Base-by-base conservation (phyloP, 2,113 vertebrate genomes). In the Conger conger region DNA sequence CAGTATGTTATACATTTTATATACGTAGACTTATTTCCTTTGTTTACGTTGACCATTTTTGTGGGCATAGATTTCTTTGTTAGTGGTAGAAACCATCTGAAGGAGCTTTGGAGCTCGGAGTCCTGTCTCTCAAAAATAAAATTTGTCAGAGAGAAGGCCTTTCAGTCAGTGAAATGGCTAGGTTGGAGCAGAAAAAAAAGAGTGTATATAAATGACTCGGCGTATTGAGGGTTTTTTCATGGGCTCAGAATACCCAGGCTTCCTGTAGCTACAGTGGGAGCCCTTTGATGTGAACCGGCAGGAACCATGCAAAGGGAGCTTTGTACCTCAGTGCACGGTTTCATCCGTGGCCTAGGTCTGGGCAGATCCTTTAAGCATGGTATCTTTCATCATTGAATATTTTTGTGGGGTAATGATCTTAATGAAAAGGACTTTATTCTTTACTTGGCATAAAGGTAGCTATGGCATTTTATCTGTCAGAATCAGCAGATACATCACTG, bases 121-220 rank as follows among this genome's bases (percentile, higher is more conserved):
- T 60, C 16, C 83, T 88, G 87, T 88, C 91, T 90, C 88, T 91
- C 86, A 91, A 88, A 86, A 45, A 89, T 85, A 88, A 36, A 93
- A 57, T 68, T 54, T 79, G 60, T 79, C 23, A 33, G 79, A 76
- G 57, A 18, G 36, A 76, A 45, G 76, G 54, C 54, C 35, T 35
- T 36, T 9, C 53, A 40, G 77, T 78, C 82, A 86, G 85, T 88
- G 57, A 83, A 83, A 76, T 54, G 77, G 63, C 68, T 7, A 33
- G n/a, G 8, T 73, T 73, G 8, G 27, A 33, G 68, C 9, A 9
- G 30, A 27, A 60, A 1, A 73, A 4, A 20, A 76, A 76, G 17
- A 50, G 33, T 38, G 18, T 80, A 42, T 27, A 33, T 36, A 36
- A 82, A 53, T 73, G 68, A 73, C 20, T 30, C 9, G 5, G 1